Percentiles rank a stretch among this genome's conserved stretches.
Evolutionary conservation across 2,888 invertebrate species (phyloP).

Genomic region (Epistrophella euchroma): DNA sequence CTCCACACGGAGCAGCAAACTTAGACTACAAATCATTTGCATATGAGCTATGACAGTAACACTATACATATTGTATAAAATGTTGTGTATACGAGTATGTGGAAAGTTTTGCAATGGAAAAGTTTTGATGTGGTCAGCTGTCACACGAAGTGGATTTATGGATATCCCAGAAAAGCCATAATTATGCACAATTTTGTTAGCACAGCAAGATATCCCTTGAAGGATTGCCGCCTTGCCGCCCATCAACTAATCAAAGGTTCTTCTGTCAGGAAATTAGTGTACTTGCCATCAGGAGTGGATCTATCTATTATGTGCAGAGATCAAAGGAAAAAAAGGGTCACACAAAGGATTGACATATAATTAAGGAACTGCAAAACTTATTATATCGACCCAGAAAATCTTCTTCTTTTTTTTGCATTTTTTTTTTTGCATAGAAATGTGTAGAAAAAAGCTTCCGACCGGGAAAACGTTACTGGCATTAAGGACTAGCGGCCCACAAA

Average conservation of each 20-base stretch:
- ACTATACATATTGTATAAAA: slow-evolving; percentile 10
- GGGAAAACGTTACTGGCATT: slow-evolving; percentile 41
- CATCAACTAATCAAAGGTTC: slow-evolving; percentile 31
- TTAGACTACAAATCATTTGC: slow-evolving; percentile 73
- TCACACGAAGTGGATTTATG: slow-evolving; percentile 69
- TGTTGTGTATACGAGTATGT: neutral
- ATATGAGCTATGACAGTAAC: slow-evolving; percentile 68
- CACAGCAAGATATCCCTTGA: slow-evolving; percentile 32
- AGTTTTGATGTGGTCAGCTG: slow-evolving; percentile 74
- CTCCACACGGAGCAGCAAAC: slow-evolving; percentile 48
- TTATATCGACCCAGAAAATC: slow-evolving; percentile 51
- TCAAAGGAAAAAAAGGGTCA: slow-evolving; percentile 48
- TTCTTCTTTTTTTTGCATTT: neutral
- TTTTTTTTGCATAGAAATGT: slow-evolving; percentile 8
- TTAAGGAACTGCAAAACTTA: slow-evolving; percentile 50
- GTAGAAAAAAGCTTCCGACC: slow-evolving; percentile 41
- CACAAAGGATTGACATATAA: slow-evolving; percentile 38
- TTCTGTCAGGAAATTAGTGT: slow-evolving; percentile 39
- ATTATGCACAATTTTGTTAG: slow-evolving; percentile 68
- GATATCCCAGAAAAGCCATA: slow-evolving; percentile 55
- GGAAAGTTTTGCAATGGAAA: slow-evolving; percentile 64
- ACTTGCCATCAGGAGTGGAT: slow-evolving; percentile 19
- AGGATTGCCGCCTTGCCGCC: slow-evolving; percentile 21
- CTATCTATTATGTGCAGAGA: slow-evolving; percentile 39
- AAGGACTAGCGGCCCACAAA: slow-evolving; percentile 22